Evolutionary conservation across 2,113 vertebrate genomes (phyloP).

Genomic region (Myotis brandtii): DNA sequence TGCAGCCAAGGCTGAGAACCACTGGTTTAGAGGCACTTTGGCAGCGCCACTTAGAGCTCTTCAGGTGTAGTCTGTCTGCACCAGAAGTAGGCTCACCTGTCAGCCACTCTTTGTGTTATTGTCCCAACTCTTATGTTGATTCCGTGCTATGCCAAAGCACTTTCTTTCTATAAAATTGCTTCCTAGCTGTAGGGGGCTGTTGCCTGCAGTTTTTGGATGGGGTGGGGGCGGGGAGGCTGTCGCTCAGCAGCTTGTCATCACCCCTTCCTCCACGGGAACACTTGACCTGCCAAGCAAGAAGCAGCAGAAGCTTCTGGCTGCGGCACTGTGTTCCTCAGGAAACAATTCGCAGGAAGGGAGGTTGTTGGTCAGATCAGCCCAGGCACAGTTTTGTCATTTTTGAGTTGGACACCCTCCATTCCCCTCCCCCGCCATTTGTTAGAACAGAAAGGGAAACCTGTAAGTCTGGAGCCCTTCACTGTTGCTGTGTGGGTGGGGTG

Average conservation of each 20-base stretch:
- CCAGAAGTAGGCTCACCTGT: accelerated
- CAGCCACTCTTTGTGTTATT: not conserved
- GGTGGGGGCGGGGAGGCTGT: not conserved
- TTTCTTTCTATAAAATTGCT: not conserved
- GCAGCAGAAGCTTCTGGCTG: conserved; percentile 17
- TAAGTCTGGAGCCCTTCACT: not conserved
- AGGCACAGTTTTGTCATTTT: not conserved
- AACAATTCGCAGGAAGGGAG: not conserved
- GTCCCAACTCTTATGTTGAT: not conserved
- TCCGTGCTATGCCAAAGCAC: not conserved
- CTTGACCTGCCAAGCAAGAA: conserved; percentile 60
- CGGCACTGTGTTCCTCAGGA: conserved; percentile 16
- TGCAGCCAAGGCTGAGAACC: too few relatives aligned
- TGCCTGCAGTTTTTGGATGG: not conserved
- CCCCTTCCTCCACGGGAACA: not conserved
- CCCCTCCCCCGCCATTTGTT: not conserved
- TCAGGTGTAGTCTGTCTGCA: too few relatives aligned
- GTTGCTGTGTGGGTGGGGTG: not conserved
- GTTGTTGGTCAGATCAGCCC: not conserved
- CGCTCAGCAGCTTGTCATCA: accelerated
- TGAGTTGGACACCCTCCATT: not conserved
- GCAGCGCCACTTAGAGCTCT: accelerated
- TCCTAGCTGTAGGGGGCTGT: not conserved
- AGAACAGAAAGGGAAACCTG: not conserved
- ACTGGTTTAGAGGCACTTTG: not conserved